Conservation (phyloP, 2,113 vertebrate genomes). For the Callopanchax toddi region DNA sequence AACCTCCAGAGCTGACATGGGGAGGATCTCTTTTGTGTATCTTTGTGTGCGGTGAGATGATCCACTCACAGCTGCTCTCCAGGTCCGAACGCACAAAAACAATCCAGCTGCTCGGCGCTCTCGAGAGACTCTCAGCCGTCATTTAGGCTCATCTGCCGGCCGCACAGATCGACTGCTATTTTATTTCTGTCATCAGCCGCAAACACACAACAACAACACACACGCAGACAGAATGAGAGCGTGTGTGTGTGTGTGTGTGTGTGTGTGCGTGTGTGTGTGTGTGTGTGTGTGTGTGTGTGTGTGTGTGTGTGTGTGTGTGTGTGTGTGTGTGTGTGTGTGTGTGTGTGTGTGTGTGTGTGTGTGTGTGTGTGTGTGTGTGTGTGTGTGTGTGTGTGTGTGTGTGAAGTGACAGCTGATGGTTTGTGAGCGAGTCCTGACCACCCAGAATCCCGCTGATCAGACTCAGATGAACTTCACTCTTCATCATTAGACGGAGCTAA, state of each 20-base stretch:
- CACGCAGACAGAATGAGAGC: background rate
- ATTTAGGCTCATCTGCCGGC: constrained; percentile 86
- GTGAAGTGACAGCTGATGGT: constrained; percentile 30
- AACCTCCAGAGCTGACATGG: too few relatives aligned
- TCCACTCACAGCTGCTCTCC: constrained; percentile 83
- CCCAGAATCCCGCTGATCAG: too few relatives aligned
- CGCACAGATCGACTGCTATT: constrained; percentile 74
- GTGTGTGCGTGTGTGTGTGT: too few relatives aligned
- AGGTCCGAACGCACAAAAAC: constrained; percentile 54
- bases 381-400: too few relatives aligned
- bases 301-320: too few relatives aligned
- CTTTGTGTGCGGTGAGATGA: constrained; percentile 74
- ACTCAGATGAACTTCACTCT: too few relatives aligned
- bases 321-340: too few relatives aligned
- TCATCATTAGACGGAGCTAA: too few relatives aligned
- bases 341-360: too few relatives aligned
- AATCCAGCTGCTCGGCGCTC: constrained; percentile 69
- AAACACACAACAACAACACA: constrained; percentile 62
- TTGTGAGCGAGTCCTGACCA: constrained; percentile 20
- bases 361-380: too few relatives aligned
- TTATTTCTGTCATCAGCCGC: constrained; percentile 80
- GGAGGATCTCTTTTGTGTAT: background rate
- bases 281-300: too few relatives aligned
- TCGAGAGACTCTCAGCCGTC: constrained; percentile 83
- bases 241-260: too few relatives aligned